Base-by-base conservation (phyloP, 92 coral and sea anemone genomes). In the Actinernus sp. region DNA sequence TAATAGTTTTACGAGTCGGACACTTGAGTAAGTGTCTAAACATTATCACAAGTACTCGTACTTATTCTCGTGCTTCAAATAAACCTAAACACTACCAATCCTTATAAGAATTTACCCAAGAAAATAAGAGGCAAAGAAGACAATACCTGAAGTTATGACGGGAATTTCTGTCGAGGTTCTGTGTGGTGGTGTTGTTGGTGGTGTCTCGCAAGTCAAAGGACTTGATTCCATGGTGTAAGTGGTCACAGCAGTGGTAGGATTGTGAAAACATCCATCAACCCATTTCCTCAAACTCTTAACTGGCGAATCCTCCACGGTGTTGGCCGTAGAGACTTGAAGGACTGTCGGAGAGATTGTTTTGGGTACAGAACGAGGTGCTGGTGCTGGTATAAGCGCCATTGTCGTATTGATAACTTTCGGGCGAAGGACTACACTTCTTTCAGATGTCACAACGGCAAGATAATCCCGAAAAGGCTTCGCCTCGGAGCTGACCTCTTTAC, bases 241-340 rank as follows among this genome's bases (percentile, higher is more conserved):
- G 31, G 78, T 65, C 41, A 58, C 45, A 1, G 65, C 27, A 13
- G 78, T 1, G 8, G 58, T 6, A 14, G 75, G 59, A 48, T 74
- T 73, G 72, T 95, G 87, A 51, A 95, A 95, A 51, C 99, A 95
- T 2, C 99, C 99, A 79, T 95, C 99, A 18, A 95, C 99, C 99
- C 99, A 95, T 58, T 87, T 90, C 67, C 99, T 33, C 33, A 95
- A 81, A 68, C 99, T 95, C 61, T 95, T 95, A 21, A 95, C 99
- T 0, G 99, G 99, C 26, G 99, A 95, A 27, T 95, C 97, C 51
- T 90, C 92, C n/a, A 90, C 85, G 9, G 60, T 37, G 16, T 26
- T 74, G 27, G 75, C 74, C 0, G 79, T 29, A 36, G 52, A 45
- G 52, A 45, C 22, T 34, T 6, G 8, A 18, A 45, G 52, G 21